Base-by-base conservation (phyloP, 2,797 vertebrate species). In the Cottoperca gobio region DNA sequence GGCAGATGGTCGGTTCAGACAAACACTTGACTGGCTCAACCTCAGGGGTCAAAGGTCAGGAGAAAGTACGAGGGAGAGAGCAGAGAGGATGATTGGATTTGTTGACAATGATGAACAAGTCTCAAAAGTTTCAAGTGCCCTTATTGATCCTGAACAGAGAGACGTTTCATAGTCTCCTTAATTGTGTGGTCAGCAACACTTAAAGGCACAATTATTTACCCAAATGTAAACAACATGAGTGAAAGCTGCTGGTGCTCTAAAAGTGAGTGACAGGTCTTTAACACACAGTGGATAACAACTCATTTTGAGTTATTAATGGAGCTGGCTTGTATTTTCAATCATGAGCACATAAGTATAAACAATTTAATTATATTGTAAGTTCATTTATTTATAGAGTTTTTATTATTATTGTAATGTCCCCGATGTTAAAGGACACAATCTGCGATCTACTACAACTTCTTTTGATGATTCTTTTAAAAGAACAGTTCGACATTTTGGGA, bases 21-120 rank as follows among this genome's bases (percentile, higher is more conserved):
- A 79, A 82, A 81, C 83, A 77, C 84, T 84, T 70, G 69, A 87
- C 82, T 73, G 74, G 87, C 70, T 86, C 55, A 83, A 63, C 62
- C 57, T 54, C 58, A 50, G 73, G 45, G 88, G 86, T 81, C 74
- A 89, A 58, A 85, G 88, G 87, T 89, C 87, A 81, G 70, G 81
- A 72, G 85, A 86, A 79, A 86, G 83, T 84, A 64, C 31, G 6
- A 16, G 61, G 43, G 53, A 60, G 71, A 23, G 37, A 3, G 66
- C 58, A 49, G 50, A 39, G 55, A 67, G 70, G 50, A 78, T 21
- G 49, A 33, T 54, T 76, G 58, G 31, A 26, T 70, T 48, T 39
- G 40, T 54, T 46, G 31, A 59, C 37, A 11, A 3, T 46, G 60
- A 73, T 70, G 24, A 70, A 71, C 23, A 50, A 70, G n/a, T 49